Conservation (phyloP, 2,888 invertebrate genomes). For the Eupithecia tripunctaria region DNA sequence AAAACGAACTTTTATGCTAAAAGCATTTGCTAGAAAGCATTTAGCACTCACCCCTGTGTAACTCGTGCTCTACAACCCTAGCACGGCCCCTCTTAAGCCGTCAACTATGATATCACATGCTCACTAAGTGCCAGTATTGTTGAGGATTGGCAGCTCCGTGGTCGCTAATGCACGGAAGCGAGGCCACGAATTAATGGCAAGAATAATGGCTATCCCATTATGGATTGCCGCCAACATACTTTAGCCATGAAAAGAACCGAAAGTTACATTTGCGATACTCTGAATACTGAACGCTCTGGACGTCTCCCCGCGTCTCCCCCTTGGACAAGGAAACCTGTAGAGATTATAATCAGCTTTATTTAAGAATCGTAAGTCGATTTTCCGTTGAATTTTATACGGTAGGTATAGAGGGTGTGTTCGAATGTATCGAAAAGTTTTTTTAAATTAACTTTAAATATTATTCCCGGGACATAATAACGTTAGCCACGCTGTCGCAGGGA, state of each 20-base stretch:
- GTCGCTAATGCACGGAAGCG: constrained; percentile 84
- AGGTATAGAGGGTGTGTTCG: not conserved
- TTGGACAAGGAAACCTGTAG: constrained; percentile 50
- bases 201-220: constrained; percentile 85
- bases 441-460: not conserved
- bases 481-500: not conserved
- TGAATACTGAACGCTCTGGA: constrained; percentile 82
- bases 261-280: constrained; percentile 85
- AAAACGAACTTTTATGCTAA: constrained; percentile 1
- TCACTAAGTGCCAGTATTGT: constrained; percentile 52
- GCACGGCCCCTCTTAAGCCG: constrained; percentile 25
- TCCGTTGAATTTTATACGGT: not conserved
- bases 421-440: too few species aligned
- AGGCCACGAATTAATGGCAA: constrained; percentile 84
- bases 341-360: constrained; percentile 14
- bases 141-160: constrained; percentile 77
- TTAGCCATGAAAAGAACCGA: constrained; percentile 85
- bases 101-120: constrained; percentile 37
- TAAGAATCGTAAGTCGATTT: not conserved
- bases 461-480: not conserved
- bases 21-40: constrained; percentile 19
- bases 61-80: constrained; percentile 6
- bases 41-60: constrained; percentile 14
- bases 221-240: constrained; percentile 86
- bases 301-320: constrained; percentile 58